Conservation (phyloP, 2,113 vertebrate genomes). For the Cervus canadensis region DNA sequence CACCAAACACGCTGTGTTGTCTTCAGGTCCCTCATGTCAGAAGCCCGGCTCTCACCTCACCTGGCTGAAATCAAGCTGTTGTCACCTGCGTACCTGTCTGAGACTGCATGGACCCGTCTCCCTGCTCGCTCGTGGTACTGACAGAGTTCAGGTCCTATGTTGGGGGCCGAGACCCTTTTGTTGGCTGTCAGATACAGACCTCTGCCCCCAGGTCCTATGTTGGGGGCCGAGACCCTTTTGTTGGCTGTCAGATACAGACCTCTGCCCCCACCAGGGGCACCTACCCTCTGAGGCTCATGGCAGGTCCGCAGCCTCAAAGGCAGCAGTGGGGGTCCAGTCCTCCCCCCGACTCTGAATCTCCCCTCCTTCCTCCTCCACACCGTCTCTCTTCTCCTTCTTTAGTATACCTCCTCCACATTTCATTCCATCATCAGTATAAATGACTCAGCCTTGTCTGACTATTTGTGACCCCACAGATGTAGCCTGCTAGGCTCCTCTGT, state of each 20-base stretch:
- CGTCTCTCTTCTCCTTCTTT: neutral
- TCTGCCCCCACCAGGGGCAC: too few species aligned
- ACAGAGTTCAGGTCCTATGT: neutral
- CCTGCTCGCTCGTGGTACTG: neutral
- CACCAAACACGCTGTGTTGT: too few species aligned
- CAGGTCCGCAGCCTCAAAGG: neutral
- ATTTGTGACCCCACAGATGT: neutral
- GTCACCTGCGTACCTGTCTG: too few species aligned
- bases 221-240: neutral
- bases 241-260: neutral
- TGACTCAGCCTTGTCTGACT: neutral
- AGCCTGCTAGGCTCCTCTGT: neutral
- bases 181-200: too few species aligned
- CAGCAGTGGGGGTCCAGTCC: neutral
- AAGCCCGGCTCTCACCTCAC: accelerated
- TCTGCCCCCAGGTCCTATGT: too few species aligned
- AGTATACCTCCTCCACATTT: neutral
- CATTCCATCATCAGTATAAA: neutral
- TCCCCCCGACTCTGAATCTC: neutral
- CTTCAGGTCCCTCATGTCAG: too few species aligned
- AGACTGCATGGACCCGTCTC: too few species aligned
- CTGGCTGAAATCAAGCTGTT: neutral
- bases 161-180: too few species aligned
- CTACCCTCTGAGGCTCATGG: neutral
- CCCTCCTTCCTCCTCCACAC: neutral